These are phyloP conservation scores for Drosophila tropicalis DNA, from an alignment of 1,140 invertebrate genomes.

Conservation along the genomic window DNA sequence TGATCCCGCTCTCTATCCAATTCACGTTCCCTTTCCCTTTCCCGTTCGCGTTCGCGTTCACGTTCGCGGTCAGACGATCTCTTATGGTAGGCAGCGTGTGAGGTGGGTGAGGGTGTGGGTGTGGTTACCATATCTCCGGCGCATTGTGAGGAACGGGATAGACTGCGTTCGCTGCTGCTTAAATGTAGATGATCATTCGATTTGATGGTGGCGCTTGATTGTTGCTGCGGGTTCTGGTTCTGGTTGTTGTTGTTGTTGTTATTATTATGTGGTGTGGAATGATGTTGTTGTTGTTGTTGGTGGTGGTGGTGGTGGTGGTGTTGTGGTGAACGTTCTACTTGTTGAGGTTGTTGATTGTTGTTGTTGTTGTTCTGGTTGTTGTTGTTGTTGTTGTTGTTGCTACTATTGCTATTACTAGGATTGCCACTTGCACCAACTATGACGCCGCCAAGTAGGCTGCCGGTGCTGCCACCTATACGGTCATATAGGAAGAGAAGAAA, in stretches of 20 bases:
- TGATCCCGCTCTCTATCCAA: conserved; percentile 29
- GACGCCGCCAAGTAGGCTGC: conserved; percentile 81
- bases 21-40: conserved; percentile 36
- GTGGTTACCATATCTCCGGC: conserved; percentile 41
- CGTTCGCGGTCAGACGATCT: conserved; percentile 30
- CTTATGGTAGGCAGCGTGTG: conserved; percentile 29
- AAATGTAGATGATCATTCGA: conserved; percentile 29
- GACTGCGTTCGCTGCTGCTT: conserved; percentile 57
- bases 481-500: conserved; percentile 83
- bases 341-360: conserved; percentile 42
- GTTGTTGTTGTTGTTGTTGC: conserved; percentile 60
- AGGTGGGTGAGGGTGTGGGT: conserved; percentile 53
- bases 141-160: conserved; percentile 61
- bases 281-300: conserved; percentile 66
- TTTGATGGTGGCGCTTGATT: conserved; percentile 34
- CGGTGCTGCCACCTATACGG: conserved; percentile 83
- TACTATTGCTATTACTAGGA: conserved; percentile 76
- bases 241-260: conserved; percentile 48
- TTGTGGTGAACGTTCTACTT: conserved; percentile 40
- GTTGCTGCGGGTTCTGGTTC: conserved; percentile 36
- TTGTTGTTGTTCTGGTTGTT: conserved; percentile 65
- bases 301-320: conserved; percentile 54
- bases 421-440: conserved; percentile 81
- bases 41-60: conserved; percentile 34
- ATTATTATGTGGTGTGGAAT: conserved; percentile 69